Evolutionary conservation across 2,888 invertebrate species (phyloP), one percentile per base, ranked within the genome.

Genomic region (Calliscelio sp.): DNA sequence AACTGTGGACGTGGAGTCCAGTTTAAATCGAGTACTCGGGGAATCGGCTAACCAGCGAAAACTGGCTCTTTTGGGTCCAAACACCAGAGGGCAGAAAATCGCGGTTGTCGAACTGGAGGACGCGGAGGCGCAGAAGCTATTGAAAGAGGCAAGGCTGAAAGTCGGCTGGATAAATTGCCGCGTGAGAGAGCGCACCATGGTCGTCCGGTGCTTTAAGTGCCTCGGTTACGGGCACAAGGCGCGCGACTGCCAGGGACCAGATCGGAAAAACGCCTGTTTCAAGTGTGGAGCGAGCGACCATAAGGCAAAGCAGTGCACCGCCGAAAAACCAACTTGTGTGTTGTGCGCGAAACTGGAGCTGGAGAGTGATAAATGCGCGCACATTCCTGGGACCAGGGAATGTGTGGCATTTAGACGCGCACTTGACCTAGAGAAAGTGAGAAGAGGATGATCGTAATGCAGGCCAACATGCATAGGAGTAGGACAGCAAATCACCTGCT

Each of bases 391-490:
- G 0, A 63, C 83, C 1, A 63, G 73, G 0, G 4, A 11, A 0
- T 86, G 86, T 53, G 38, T 28, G 16, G 44, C n/a, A 6, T 86
- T 79, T 46, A 49, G 78, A 20, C 38, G 68, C 28, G 78, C 83
- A 10, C 85, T 82, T 1, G 46, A 53, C 1, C 44, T 41, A 38
- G 79, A 53, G 8, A 81, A 38, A 70, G 0, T 59, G 41, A 24
- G 10, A 35, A 10, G 38, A 5, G 20, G 77, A 51, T 18, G 44
- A n/a, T n/a, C 6, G 20, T 87, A 8, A 68, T 88, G 2, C 88
- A 88, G 53, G 85, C 61, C 0, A 88, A 88, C 53, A 6, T 88
- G 0, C 53, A 88, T 25, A 59, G 85, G 14, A 86, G 87, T 49
- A 77, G 49, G 18, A 71, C 77, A 7, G 86, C 87, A 0, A 28